phyloP scores from a whole-genome alignment of 2,888 invertebrate species.

The Lepidocyrtoides sp. region DNA sequence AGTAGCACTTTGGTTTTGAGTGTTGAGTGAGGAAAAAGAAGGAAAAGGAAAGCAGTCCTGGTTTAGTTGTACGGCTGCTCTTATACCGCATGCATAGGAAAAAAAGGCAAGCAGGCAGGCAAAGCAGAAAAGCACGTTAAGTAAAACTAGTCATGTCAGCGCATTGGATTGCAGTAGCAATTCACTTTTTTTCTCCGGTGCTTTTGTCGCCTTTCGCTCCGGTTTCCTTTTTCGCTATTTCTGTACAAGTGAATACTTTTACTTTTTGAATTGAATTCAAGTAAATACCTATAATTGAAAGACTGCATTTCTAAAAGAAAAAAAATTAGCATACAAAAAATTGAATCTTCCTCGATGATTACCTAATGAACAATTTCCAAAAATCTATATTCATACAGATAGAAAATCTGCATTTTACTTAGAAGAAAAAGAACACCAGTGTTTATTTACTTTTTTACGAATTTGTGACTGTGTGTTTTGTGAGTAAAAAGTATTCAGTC shows the following conservation, averaged over 20 bases:
- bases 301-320: not conserved
- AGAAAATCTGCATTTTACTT: not conserved
- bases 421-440: not conserved
- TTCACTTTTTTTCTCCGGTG: conserved; percentile 3
- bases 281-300: too few relatives aligned
- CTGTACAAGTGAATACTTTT: not conserved
- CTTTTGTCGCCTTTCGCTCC: too few relatives aligned
- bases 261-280: not conserved
- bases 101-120: not conserved
- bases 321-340: not conserved
- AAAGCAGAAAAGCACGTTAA: not conserved
- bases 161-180: not conserved
- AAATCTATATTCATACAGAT: not conserved
- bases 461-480: not conserved
- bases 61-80: conserved; percentile 54
- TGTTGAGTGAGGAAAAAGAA: conserved; percentile 1
- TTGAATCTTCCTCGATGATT: not conserved
- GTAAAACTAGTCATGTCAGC: too few relatives aligned
- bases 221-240: not conserved
- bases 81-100: conserved; percentile 21
- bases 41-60: conserved; percentile 44
- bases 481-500: conserved; percentile 1
- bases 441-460: not conserved
- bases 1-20: not conserved
- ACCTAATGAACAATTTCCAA: too few relatives aligned